phyloP scores from a whole-genome alignment of 2,797 vertebrate genomes.

The Hydrophis major region DNA sequence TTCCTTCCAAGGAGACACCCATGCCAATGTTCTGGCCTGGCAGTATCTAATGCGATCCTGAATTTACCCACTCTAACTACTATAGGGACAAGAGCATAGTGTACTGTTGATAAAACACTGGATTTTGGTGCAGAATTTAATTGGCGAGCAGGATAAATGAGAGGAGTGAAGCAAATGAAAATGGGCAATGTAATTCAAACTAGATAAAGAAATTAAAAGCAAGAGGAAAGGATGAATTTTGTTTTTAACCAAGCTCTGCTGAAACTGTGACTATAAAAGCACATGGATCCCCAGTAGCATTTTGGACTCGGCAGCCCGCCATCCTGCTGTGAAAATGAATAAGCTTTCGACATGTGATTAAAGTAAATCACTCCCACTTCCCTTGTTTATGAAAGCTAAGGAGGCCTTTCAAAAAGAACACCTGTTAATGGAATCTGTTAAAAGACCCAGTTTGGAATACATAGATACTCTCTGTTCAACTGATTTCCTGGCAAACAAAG shows the following conservation, averaged over 20 bases:
- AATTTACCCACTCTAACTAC: not conserved
- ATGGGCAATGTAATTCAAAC: slow-evolving; percentile 46
- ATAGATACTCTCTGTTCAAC: not conserved
- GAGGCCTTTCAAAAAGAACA: slow-evolving; percentile 28
- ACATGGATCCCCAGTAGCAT: not conserved
- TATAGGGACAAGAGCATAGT: not conserved
- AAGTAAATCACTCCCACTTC: slow-evolving; percentile 20
- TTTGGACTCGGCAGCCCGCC: slow-evolving; percentile 24
- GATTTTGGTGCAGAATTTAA: slow-evolving; percentile 10
- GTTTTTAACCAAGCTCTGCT: not conserved
- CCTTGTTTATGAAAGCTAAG: slow-evolving; percentile 10
- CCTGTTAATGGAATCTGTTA: slow-evolving; percentile 28
- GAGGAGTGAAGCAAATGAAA: not conserved
- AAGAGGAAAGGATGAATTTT: not conserved
- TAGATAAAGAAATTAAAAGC: slow-evolving; percentile 31
- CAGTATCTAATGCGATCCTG: not conserved
- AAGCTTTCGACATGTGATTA: slow-evolving; percentile 16
- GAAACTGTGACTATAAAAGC: slow-evolving; percentile 24
- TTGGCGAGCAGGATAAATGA: not conserved
- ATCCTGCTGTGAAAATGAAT: slow-evolving; percentile 36
- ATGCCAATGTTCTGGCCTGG: not conserved
- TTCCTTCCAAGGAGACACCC: not conserved
- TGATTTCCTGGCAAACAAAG: slow-evolving; percentile 3
- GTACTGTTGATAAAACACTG: accelerated
- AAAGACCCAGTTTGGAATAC: slow-evolving; percentile 29